Evolutionary conservation across 1,140 invertebrate species (phyloP), one percentile per base, ranked within the genome.

Genomic region (Pseudomyrmex cubaensis): DNA sequence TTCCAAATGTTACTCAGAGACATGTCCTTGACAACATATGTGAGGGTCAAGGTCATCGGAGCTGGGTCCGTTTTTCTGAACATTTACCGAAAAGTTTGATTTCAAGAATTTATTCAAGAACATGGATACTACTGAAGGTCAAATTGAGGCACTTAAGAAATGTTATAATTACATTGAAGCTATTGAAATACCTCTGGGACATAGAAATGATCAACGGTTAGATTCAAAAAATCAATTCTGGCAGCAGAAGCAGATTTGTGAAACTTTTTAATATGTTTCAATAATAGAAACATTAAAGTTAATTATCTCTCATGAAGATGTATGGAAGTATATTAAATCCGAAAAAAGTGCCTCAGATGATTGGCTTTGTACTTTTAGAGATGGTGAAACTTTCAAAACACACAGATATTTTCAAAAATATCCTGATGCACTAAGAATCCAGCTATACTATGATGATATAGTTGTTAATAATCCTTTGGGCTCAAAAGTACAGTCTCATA

Each of bases 391-490:
- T 64, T 64, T 64, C 35, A n/a, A 64, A 9, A 46, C 63, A 35
- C 35, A 35, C n/a, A n/a, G 35, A 35, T 35, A 35, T 35, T 35
- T 35, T 35, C 4, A 35, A 35, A 35, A 35, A 35, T 35, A 35
- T 35, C 5, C 35, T 35, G 35, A 35, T 35, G 35, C 63, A 48
- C 35, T 44, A 17, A 64, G 63, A 10, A 46, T 64, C 10, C 63
- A 64, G 35, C 25, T 64, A 2, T 64, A 64, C 35, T 64, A 64
- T 48, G 44, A 64, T 35, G 63, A 64, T 64, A 8, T 46, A 46
- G 13, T 64, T n/a, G 35, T 66, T 66, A 66, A 66, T 50, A 20
- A 66, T n/a, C 17, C 64, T 50, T 17, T 50, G 10, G 10, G 46
- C n/a, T 66, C 44, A 50, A 66, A 44, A 17, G 17, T 50, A 50